Evolutionary conservation across 2,113 vertebrate genomes (phyloP).

Genomic region (Mus musculus): GRCm39 chr11:47676501-47677000

Average conservation of each 20-base stretch:
- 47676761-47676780: background rate
- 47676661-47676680: background rate
- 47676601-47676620: background rate
- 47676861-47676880: slow-evolving; percentile 29
- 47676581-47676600: background rate
- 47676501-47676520: background rate
- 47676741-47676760: background rate
- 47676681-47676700: background rate
- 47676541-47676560: background rate
- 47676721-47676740: background rate
- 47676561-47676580: background rate
- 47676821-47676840: slow-evolving; percentile 49
- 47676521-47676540: background rate
- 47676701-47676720: background rate
- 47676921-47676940: slow-evolving; percentile 21
- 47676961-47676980: background rate
- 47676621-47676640: too few species aligned
- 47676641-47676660: background rate
- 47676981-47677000: background rate
- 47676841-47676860: background rate
- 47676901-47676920: background rate
- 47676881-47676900: background rate
- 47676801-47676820: background rate
- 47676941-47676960: slow-evolving; percentile 18
- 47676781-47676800: background rate